Evolutionary conservation across 2,888 invertebrate genomes (phyloP), one percentile per base, ranked within the genome.

Genomic region (Pseudococcus jackbeardsleyi): DNA sequence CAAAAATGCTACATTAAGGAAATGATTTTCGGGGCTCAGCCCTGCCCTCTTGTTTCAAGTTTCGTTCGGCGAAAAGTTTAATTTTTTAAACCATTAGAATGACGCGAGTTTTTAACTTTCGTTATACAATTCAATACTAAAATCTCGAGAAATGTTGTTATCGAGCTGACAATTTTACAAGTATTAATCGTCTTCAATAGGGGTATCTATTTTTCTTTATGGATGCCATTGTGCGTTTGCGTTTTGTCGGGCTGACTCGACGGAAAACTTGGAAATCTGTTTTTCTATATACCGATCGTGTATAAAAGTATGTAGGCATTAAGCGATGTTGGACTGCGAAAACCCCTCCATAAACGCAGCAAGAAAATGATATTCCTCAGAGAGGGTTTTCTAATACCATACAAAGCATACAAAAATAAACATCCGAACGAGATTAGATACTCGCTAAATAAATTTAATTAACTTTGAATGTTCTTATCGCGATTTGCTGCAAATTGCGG

Each of bases 141-240:
- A 50, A 50, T 59, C 17, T 54, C 19, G 19, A 19, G 19, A 19
- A 15, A 15, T 50, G 22, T 72, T 33, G 68, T 72, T 72, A 72
- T 72, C 15, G 68, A 26, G 68, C 33, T 33, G 68, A 72, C 68
- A 26, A 72, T 72, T 72, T 72, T 72, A 33, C 33, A 72, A 72
- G 68, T 72, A 72, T 72, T 72, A 72, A 72, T 72, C 68, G 68
- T 33, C 68, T 72, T 72, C 68, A n/a, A 72, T 72, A 15, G 68
- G 68, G 26, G 68, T 72, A 26, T 72, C 26, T 72, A 26, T 72
- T 72, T 33, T 72, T 26, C 68, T 22, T 72, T 72, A 72, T 72
- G 12, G 68, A 33, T 22, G 68, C 68, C 33, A 72, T 72, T 72
- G 26, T 33, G 33, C 59, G 59, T 59, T 59, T 59, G 59, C 59